phyloP scores from a whole-genome alignment of 2,113 vertebrate species.

The Asarcornis scutulata region DNA sequence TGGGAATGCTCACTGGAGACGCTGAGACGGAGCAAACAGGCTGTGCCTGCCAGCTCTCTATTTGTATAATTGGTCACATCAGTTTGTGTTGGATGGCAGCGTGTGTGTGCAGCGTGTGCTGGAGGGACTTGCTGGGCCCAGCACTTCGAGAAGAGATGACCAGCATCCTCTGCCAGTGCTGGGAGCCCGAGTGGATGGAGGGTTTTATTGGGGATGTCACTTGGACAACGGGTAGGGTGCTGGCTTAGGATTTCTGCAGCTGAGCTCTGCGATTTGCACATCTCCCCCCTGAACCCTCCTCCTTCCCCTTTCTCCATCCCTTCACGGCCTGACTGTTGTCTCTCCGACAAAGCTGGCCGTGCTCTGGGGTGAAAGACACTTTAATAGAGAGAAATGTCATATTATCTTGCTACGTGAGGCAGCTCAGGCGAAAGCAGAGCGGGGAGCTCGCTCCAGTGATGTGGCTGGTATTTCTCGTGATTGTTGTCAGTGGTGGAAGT shows the following conservation, averaged over 20 bases:
- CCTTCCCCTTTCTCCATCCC: not conserved
- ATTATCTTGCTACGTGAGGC: not conserved
- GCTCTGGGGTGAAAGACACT: not conserved
- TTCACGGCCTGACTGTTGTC: not conserved
- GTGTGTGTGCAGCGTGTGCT: not conserved
- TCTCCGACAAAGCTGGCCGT: not conserved
- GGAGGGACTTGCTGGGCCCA: not conserved
- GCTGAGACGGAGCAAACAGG: not conserved
- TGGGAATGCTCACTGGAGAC: conserved; percentile 24
- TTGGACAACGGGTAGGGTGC: rapidly evolving
- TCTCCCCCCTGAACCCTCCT: not conserved
- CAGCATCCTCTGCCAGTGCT: not conserved
- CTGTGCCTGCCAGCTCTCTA: conserved; percentile 11
- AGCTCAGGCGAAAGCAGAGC: not conserved
- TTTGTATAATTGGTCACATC: conserved; percentile 29
- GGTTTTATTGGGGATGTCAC: not conserved
- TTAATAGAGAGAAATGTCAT: not conserved
- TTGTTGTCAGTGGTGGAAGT: not conserved
- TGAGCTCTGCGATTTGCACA: not conserved
- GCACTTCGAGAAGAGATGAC: not conserved
- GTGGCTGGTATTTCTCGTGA: not conserved
- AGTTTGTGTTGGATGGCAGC: conserved; percentile 33
- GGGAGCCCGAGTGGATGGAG: not conserved
- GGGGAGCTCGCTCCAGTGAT: not conserved
- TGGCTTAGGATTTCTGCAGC: not conserved